Evolutionary conservation across 2,888 invertebrate species (phyloP).

Genomic region (Neoscelio sp.): DNA sequence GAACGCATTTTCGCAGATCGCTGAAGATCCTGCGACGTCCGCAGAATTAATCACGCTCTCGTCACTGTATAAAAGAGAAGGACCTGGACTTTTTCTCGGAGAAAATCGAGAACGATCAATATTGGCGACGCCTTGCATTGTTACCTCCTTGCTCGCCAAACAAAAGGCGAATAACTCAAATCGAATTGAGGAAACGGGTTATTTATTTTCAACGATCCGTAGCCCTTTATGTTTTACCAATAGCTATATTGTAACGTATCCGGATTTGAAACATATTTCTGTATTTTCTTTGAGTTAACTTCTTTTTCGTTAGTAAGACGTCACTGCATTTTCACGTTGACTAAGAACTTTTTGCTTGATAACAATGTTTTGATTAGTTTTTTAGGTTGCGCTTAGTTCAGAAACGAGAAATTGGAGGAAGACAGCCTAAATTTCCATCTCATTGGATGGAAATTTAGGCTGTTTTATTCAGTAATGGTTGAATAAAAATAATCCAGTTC

Average conservation of each 20-base stretch:
- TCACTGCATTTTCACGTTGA: too few relatives aligned
- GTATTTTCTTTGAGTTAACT: too few relatives aligned
- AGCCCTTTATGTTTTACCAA: constrained; percentile 21
- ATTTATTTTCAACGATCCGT: constrained; percentile 38
- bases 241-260: constrained; percentile 22
- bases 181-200: constrained; percentile 41
- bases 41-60: constrained; percentile 54
- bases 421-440: too few relatives aligned
- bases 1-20: constrained; percentile 23
- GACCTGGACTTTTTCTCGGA: constrained; percentile 27
- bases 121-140: constrained; percentile 56
- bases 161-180: constrained; percentile 57
- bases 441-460: too few relatives aligned
- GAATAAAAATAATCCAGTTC: too few relatives aligned
- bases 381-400: too few relatives aligned
- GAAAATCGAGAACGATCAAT: constrained; percentile 65
- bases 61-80: constrained; percentile 43
- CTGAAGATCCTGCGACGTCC: constrained; percentile 27
- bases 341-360: too few relatives aligned
- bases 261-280: too few relatives aligned
- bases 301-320: too few relatives aligned
- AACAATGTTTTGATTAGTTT: too few relatives aligned
- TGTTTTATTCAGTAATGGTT: too few relatives aligned
- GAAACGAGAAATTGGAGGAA: too few relatives aligned
- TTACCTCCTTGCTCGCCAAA: constrained; percentile 51